Evolutionary conservation across 1,140 invertebrate species (phyloP).

Genomic region (Trichonephila clavata): DNA sequence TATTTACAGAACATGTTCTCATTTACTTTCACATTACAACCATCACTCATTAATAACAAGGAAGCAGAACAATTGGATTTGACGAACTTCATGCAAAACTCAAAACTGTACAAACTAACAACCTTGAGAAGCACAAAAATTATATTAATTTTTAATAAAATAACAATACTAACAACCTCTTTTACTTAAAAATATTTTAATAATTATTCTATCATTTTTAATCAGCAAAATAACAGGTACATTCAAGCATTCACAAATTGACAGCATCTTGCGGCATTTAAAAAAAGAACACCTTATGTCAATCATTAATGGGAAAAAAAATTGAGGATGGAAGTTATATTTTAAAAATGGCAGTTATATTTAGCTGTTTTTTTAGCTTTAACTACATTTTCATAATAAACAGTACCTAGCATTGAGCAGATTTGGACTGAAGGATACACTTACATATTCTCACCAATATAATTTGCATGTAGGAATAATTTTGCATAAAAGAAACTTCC

Average conservation of each 20-base stretch:
- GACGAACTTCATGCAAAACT: slow-evolving; percentile 58
- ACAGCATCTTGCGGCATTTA: not conserved
- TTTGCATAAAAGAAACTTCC: no score
- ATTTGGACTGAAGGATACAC: no score
- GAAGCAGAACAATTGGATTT: slow-evolving; percentile 67
- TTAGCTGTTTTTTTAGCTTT: no score
- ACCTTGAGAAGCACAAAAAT: slow-evolving; percentile 20
- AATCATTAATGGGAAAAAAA: no score
- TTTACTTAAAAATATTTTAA: not conserved
- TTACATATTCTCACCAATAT: no score
- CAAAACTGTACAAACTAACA: slow-evolving; percentile 10
- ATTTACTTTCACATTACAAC: slow-evolving; percentile 57
- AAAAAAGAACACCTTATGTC: no score
- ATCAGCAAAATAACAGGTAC: not conserved
- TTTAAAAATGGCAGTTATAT: no score
- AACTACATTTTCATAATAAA: no score
- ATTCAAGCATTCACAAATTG: not conserved
- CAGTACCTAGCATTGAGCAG: no score
- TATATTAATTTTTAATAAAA: not conserved
- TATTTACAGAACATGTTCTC: slow-evolving; percentile 68
- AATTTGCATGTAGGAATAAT: no score
- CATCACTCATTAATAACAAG: slow-evolving; percentile 48
- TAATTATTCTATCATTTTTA: not conserved
- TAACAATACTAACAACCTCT: slow-evolving; percentile 1
- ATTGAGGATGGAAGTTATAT: no score